Conservation (phyloP, 2,797 vertebrate genomes). For the Rhodeus uyekii region DNA sequence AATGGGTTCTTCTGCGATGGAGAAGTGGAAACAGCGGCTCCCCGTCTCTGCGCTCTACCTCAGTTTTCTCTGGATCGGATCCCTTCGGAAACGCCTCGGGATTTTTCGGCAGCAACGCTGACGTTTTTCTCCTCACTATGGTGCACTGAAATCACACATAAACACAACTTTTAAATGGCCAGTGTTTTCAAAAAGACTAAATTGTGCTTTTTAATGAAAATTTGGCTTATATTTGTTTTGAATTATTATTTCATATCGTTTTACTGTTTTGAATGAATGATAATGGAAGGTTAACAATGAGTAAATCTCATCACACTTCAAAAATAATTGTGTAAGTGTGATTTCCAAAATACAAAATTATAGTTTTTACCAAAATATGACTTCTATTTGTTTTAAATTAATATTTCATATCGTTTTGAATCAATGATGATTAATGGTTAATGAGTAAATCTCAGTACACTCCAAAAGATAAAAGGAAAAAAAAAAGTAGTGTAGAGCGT, state of each 20-base stretch:
- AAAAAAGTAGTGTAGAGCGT: neutral
- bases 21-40: slow-evolving; percentile 56
- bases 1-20: slow-evolving; percentile 43
- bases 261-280: too few relatives aligned
- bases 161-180: neutral
- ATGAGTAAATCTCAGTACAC: too few relatives aligned
- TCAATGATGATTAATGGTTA: too few relatives aligned
- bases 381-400: too few relatives aligned
- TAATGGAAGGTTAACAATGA: too few relatives aligned
- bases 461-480: too few relatives aligned
- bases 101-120: slow-evolving; percentile 34
- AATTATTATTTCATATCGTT: too few relatives aligned
- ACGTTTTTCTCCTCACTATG: slow-evolving; percentile 22
- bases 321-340: too few relatives aligned
- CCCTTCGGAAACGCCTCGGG: slow-evolving; percentile 54
- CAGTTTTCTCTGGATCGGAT: slow-evolving; percentile 55
- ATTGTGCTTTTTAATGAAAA: neutral
- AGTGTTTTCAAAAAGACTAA: neutral
- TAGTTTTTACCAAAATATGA: neutral
- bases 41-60: slow-evolving; percentile 54
- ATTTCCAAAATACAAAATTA: neutral
- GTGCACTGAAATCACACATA: slow-evolving; percentile 8
- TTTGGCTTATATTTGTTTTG: too few relatives aligned
- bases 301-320: too few relatives aligned
- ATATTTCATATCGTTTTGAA: too few relatives aligned